These are phyloP conservation scores for Chaetophractus vellerosus DNA, from an alignment of 2,797 vertebrate species.

Conservation along the genomic window DNA sequence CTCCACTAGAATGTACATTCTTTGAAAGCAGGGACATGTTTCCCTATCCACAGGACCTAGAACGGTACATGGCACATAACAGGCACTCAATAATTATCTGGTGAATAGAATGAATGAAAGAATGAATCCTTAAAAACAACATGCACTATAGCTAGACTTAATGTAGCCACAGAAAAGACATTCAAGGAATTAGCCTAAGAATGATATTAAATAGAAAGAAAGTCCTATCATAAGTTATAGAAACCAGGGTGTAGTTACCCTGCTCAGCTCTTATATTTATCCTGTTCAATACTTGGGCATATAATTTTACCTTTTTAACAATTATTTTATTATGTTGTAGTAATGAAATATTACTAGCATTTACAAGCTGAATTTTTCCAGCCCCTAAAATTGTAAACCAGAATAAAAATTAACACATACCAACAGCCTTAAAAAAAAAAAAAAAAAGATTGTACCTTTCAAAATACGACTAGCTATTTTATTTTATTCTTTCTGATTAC, in stretches of 20 bases:
- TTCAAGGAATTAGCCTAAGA: not conserved
- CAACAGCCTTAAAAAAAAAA: not conserved
- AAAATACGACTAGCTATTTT: slow-evolving; percentile 25
- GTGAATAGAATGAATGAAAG: not conserved
- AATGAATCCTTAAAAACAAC: slow-evolving; percentile 37
- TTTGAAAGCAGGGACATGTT: not conserved
- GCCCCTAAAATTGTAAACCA: slow-evolving; percentile 41
- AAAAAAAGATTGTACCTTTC: not conserved
- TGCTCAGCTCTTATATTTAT: not conserved
- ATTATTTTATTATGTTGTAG: not conserved
- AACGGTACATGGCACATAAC: not conserved
- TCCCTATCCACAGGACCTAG: not conserved
- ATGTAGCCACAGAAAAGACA: not conserved
- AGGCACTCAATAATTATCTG: not conserved
- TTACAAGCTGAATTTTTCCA: slow-evolving; percentile 49
- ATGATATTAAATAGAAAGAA: not conserved
- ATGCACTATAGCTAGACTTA: not conserved
- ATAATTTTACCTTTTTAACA: slow-evolving; percentile 46
- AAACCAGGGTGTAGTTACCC: not conserved
- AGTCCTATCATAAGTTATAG: not conserved
- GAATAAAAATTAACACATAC: slow-evolving; percentile 25
- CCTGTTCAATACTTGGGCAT: not conserved
- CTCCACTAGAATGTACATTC: not conserved
- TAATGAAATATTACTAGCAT: slow-evolving; percentile 23
- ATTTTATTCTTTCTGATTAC: slow-evolving; percentile 12